Conservation (phyloP, 2,888 invertebrate genomes). For the Drosophila limbata region DNA sequence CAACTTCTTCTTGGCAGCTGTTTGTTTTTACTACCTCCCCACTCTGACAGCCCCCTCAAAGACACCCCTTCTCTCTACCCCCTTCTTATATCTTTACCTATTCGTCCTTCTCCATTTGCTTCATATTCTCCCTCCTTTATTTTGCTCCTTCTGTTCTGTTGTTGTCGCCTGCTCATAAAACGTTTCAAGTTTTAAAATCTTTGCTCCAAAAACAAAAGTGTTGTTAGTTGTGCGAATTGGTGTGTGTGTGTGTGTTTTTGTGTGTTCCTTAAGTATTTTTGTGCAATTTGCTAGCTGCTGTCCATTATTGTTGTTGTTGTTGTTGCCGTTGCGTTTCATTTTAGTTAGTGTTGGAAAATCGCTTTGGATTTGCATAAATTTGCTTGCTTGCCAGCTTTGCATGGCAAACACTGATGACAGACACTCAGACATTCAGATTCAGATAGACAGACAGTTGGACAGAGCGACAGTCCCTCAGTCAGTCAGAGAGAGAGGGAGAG, state of each 20-base stretch:
- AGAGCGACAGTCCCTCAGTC: not conserved
- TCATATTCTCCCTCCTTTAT: not conserved
- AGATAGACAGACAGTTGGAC: not conserved
- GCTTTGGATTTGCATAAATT: constrained; percentile 80
- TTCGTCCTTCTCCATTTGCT: not conserved
- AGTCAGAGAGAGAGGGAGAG: not conserved
- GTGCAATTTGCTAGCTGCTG: constrained; percentile 72
- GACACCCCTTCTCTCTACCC: not conserved
- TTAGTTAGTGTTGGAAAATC: constrained; percentile 80
- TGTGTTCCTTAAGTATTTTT: constrained; percentile 74
- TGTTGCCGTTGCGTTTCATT: constrained; percentile 65
- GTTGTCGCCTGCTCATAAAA: constrained; percentile 55
- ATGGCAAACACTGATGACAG: constrained; percentile 52
- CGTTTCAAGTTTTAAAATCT: constrained; percentile 70
- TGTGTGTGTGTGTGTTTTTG: constrained; percentile 12
- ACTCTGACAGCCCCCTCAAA: not conserved
- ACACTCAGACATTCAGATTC: constrained; percentile 18
- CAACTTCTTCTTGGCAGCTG: constrained; percentile 67
- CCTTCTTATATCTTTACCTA: not conserved
- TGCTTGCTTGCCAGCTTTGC: constrained; percentile 69
- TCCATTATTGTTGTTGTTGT: constrained; percentile 39
- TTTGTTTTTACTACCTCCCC: constrained; percentile 61
- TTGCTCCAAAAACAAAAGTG: constrained; percentile 62
- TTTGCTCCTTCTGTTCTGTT: constrained; percentile 15
- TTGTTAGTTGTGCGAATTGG: constrained; percentile 15